Evolutionary conservation across 92 coral and sea anemone genomes (phyloP), one percentile per base, ranked within the genome.

Genomic region (Chrysogorgia sp.): DNA sequence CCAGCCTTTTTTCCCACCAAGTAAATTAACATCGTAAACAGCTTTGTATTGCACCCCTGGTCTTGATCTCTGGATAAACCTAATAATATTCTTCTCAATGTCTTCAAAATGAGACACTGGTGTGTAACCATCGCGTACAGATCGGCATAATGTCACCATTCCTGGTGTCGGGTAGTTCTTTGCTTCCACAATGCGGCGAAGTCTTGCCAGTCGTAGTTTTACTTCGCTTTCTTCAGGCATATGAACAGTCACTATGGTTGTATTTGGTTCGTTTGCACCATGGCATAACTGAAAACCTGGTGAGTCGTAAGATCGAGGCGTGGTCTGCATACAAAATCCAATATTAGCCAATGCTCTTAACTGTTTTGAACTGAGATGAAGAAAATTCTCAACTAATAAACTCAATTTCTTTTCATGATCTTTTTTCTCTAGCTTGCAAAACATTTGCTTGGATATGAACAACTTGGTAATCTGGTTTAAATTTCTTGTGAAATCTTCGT

Each of bases 111-210:
- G 32, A 15, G 40, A 7, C 6, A 56, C 66, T 1, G 64, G 41
- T 0, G 79, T 53, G 79, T 72, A 72, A 17, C 79, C 79, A 23
- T 72, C 79, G 1, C 79, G 63, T 55, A 72, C 79, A 17, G 79
- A 72, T 65, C 79, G 63, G 65, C 79, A 72, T 14, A 72, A 34
- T 12, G 79, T 72, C 50, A 72, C 79, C 50, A 72, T 53, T 6
- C 19, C 29, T 15, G 79, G 79, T 5, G 25, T 19, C 49, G 79
- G 79, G 65, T 72, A 72, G 9, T 33, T 72, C 30, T 56, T 0
- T 17, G 64, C 32, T 20, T 40, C 28, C 21, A 72, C 29, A 45
- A 72, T 53, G 25, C 79, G 79, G 5, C 52, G 63, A 7, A 72
- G n/a, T 22, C 79, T 58, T 26, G 10, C 25, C 0, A 72, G 33